Conservation (phyloP, 1,140 invertebrate species). For the Scylla paramamosain region DNA sequence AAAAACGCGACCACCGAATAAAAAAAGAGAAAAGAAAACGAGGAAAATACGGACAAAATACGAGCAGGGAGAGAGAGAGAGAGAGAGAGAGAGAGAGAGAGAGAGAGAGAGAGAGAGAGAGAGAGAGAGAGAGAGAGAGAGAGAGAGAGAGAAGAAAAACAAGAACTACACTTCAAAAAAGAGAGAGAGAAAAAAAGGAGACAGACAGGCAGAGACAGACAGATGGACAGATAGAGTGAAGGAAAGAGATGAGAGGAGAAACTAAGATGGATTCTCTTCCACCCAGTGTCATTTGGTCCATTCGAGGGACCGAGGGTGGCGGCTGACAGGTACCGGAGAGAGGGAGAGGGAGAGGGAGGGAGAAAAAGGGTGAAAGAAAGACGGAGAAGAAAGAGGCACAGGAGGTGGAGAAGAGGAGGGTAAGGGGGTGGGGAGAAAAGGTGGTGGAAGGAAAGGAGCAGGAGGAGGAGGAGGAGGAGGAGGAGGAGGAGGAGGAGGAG, state of each 20-base stretch:
- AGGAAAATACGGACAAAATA: too few relatives aligned
- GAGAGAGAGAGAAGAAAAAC: neutral
- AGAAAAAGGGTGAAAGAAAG: neutral
- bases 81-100: constrained; percentile 16
- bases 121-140: neutral
- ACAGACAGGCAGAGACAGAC: neutral
- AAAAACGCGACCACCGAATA: neutral
- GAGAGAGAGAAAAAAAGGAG: neutral
- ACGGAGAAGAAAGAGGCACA: neutral
- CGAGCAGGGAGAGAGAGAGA: constrained; percentile 18
- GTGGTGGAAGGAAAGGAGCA: neutral
- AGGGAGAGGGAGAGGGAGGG: neutral
- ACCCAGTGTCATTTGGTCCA: neutral
- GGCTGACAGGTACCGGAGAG: neutral
- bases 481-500: neutral
- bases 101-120: constrained; percentile 16
- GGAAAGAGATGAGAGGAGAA: constrained; percentile 22
- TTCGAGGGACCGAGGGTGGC: neutral
- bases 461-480: neutral
- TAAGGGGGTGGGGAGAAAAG: neutral
- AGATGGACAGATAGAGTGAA: neutral
- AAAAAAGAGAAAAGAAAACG: neutral
- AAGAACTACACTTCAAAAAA: neutral
- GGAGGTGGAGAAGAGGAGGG: too few relatives aligned
- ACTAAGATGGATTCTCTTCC: neutral